These are phyloP conservation scores for Hyaena hyaena DNA, from an alignment of 2,113 vertebrate genomes.

Conservation along the genomic window DNA sequence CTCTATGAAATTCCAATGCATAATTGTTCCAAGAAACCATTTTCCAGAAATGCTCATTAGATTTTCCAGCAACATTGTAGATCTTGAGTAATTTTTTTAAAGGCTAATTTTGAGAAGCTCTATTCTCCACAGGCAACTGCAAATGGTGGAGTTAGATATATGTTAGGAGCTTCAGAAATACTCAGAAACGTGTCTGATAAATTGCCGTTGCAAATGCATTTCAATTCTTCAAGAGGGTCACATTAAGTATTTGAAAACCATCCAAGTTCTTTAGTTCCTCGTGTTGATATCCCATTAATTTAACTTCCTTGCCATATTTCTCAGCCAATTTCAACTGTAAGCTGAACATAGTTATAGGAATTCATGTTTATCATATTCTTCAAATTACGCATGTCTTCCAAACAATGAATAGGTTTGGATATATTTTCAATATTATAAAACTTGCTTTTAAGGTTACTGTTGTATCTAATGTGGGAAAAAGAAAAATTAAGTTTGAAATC, in stretches of 20 bases:
- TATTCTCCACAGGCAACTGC: neutral
- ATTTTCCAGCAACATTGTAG: neutral
- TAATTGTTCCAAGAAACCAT: neutral
- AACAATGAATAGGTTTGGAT: neutral
- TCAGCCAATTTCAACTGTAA: neutral
- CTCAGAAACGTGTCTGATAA: neutral
- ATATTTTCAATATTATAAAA: neutral
- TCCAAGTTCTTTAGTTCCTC: neutral
- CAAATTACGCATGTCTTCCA: neutral
- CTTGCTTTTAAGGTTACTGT: neutral
- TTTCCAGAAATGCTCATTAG: neutral
- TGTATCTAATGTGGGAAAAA: constrained; percentile 6
- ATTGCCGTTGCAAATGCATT: neutral
- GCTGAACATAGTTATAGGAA: neutral
- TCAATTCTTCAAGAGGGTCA: neutral
- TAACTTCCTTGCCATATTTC: neutral
- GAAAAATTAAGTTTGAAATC: neutral
- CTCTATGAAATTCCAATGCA: neutral
- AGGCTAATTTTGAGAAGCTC: neutral
- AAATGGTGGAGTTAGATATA: neutral
- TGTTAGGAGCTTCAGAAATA: neutral
- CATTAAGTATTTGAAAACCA: neutral
- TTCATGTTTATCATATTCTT: neutral
- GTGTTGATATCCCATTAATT: neutral
- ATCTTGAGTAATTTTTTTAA: neutral